These are phyloP conservation scores for Listrodromus nycthemerus DNA, from an alignment of 2,888 invertebrate genomes.

Conservation along the genomic window DNA sequence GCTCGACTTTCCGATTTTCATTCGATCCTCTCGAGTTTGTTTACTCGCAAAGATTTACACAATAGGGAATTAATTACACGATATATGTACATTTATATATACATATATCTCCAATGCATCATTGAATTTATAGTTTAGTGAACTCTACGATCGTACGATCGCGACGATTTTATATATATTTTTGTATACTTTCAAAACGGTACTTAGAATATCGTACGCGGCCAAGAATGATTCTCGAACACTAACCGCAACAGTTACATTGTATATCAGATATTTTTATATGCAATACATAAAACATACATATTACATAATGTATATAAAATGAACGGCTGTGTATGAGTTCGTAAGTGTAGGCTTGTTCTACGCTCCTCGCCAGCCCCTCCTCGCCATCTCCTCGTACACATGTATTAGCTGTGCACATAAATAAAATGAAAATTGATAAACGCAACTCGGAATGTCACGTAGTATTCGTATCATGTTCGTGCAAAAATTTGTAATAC, in stretches of 20 bases:
- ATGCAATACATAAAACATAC: constrained; percentile 51
- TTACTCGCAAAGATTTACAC: background rate
- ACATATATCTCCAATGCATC: constrained; percentile 9
- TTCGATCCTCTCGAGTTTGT: constrained; percentile 4
- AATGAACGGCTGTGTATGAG: constrained; percentile 39
- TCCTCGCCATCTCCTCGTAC: constrained; percentile 4
- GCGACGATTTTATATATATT: constrained; percentile 56
- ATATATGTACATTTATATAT: background rate
- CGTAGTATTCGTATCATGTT: background rate
- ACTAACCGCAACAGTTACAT: constrained; percentile 26
- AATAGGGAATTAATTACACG: background rate
- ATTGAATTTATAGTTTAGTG: constrained; percentile 26
- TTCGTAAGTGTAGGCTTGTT: constrained; percentile 33
- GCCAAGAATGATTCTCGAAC: constrained; percentile 56
- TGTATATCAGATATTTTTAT: constrained; percentile 60
- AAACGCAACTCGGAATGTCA: background rate
- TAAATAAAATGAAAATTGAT: constrained; percentile 51
- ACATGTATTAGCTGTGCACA: constrained; percentile 55
- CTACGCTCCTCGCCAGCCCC: background rate
- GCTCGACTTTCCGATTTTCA: background rate
- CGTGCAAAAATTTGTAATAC: background rate
- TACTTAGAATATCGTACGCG: constrained; percentile 38
- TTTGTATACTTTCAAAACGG: constrained; percentile 55
- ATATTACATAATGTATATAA: constrained; percentile 42
- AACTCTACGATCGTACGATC: constrained; percentile 20